Evolutionary conservation across 2,797 vertebrate species (phyloP).

Genomic region (Chloroceryle inda): DNA sequence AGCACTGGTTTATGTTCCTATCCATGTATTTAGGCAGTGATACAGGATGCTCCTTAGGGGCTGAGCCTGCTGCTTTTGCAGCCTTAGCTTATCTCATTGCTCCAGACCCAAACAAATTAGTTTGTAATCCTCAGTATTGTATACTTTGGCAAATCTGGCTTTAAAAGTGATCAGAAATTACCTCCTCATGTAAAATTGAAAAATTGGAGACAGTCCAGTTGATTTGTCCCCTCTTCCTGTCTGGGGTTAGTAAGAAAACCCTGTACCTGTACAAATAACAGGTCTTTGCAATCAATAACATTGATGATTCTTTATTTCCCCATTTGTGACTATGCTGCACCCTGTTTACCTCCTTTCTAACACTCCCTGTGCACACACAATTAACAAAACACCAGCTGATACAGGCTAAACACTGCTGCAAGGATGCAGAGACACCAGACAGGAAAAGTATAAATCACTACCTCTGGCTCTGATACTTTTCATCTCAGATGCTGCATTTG

Average conservation of each 20-base stretch:
- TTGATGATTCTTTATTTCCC: background rate
- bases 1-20: background rate
- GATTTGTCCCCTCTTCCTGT: background rate
- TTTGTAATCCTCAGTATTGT: constrained; percentile 32
- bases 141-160: constrained; percentile 4
- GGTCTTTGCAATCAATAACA: background rate
- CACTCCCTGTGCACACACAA: constrained; percentile 23
- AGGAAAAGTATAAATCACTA: background rate
- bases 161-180: constrained; percentile 28
- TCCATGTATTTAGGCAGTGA: background rate
- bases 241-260: background rate
- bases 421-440: background rate
- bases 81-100: constrained; percentile 33
- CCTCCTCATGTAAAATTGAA: background rate
- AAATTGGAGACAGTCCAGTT: background rate
- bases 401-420: background rate
- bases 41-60: background rate
- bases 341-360: background rate
- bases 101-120: constrained; percentile 53
- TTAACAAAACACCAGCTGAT: constrained; percentile 48
- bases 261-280: background rate
- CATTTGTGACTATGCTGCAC: background rate
- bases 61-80: constrained; percentile 16
- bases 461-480: background rate
- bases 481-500: background rate